Percentiles rank a stretch among this genome's conserved stretches.
Evolutionary conservation across 2,888 invertebrate species (phyloP).

Genomic region (Pedicia rivosa): DNA sequence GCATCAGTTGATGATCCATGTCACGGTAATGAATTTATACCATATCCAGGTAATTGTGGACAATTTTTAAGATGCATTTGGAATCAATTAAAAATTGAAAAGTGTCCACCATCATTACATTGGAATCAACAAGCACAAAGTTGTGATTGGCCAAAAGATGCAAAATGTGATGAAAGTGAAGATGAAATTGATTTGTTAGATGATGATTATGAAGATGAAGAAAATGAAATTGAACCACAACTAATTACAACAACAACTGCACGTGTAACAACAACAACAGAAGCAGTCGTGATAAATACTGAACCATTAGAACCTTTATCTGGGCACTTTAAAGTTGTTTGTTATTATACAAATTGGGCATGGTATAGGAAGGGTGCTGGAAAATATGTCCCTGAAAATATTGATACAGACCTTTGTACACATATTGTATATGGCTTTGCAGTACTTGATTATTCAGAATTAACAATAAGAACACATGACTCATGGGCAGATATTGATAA

Average conservation of each 20-base stretch:
- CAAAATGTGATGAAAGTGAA: slow-evolving; percentile 34
- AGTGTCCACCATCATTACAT: slow-evolving; percentile 55
- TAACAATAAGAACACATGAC: slow-evolving; percentile 68
- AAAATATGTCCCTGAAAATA: slow-evolving; percentile 71
- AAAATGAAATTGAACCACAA: slow-evolving; percentile 14
- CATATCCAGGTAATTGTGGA: slow-evolving; percentile 50
- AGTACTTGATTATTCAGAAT: slow-evolving; percentile 66
- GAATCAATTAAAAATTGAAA: slow-evolving; percentile 54
- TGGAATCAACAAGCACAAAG: slow-evolving; percentile 52
- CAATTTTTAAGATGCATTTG: slow-evolving; percentile 65
- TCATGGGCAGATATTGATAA: slow-evolving; percentile 85
- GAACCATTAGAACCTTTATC: slow-evolving; percentile 32
- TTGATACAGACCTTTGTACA: slow-evolving; percentile 75
- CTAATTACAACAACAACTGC: slow-evolving; percentile 18
- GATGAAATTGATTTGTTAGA: slow-evolving; percentile 7
- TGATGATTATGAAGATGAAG: slow-evolving; percentile 8
- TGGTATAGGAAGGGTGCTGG: slow-evolving; percentile 75
- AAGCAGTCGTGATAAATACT: slow-evolving; percentile 18
- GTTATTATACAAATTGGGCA: slow-evolving; percentile 90
- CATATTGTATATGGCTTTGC: slow-evolving; percentile 90
- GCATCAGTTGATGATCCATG: slow-evolving; percentile 35
- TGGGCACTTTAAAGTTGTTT: slow-evolving; percentile 66
- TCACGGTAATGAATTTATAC: slow-evolving; percentile 45
- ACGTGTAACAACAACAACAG: slow-evolving; percentile 20
- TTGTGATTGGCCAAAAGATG: slow-evolving; percentile 57